phyloP scores from a whole-genome alignment of 1,140 invertebrate genomes.

The Drosophila rufa region DNA sequence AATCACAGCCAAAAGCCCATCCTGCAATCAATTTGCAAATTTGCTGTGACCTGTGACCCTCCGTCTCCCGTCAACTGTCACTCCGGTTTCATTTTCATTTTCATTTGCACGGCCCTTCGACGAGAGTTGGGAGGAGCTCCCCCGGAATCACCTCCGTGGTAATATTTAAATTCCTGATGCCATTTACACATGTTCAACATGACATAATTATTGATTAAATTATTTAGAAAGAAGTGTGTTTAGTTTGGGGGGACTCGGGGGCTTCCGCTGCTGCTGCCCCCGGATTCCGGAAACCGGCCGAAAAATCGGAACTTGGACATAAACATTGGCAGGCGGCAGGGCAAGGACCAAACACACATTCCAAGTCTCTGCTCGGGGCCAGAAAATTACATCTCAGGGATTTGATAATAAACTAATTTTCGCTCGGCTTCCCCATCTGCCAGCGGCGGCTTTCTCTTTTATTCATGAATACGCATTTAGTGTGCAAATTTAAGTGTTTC shows the following conservation, averaged over 20 bases:
- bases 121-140: constrained; percentile 11
- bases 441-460: constrained; percentile 54
- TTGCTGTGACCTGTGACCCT: constrained; percentile 19
- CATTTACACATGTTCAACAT: constrained; percentile 77
- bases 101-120: constrained; percentile 5
- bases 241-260: not conserved
- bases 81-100: constrained; percentile 70
- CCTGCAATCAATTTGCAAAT: constrained; percentile 61
- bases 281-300: constrained; percentile 20
- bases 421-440: constrained; percentile 17
- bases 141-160: constrained; percentile 5
- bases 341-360: constrained; percentile 8
- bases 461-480: constrained; percentile 81
- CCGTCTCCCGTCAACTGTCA: constrained; percentile 50
- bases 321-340: constrained; percentile 7
- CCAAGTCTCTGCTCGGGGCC: constrained; percentile 48
- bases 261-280: not conserved
- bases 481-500: constrained; percentile 77
- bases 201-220: constrained; percentile 83
- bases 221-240: constrained; percentile 54
- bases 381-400: constrained; percentile 75
- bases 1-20: constrained; percentile 6
- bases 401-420: constrained; percentile 82
- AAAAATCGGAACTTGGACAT: constrained; percentile 39
- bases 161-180: constrained; percentile 65